Base-by-base conservation (phyloP, 2,888 invertebrate genomes). In the Dione vanillae region DNA sequence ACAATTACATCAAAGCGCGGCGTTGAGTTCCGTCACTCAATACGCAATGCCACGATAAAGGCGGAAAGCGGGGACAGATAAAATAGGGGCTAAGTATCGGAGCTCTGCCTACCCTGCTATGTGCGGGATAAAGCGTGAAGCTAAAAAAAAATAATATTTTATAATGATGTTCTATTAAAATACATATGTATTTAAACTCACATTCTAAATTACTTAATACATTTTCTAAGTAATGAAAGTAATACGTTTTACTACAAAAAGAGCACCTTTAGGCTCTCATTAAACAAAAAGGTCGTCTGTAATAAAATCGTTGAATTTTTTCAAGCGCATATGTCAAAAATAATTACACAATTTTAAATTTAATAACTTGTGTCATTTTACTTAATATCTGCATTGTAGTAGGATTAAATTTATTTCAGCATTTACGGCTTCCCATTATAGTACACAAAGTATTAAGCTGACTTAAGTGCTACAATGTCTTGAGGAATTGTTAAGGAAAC, bases 361-460 rank as follows among this genome's bases (percentile, higher is more conserved):
- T 35, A 19, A 16, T 16, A 35, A 16, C 35, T 27, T 27, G 9
- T 9, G 45, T 45, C 10, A 16, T 27, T 20, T 61, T 20, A 40
- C 8, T 41, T 58, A 37, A 1, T 20, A 35, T 35, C 47, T 47
- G 47, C n/a, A 62, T 43, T 35, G 62, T n/a, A 47, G 35, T 27
- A 35, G 27, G 27, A 62, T 62, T 43, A 54, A 58, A 19, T 20
- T 41, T 58, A 58, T 58, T 62, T 62, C 1, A 62, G n/a, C 10
- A 35, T 47, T 62, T 47, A 61, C 35, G 61, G 45, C 61, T 61
- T 47, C 62, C 35, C 10, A 47, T 62, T 47, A n/a, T 19, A 35
- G 45, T 37, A 16, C 7, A 62, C 45, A 62, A 64, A 51, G 40
- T 64, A 51, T 64, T 14, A 64, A 40, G 37, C 37, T 14, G n/a